Evolutionary conservation across 2,888 invertebrate species (phyloP), one percentile per base, ranked within the genome.

Genomic region (Limenitis camilla): DNA sequence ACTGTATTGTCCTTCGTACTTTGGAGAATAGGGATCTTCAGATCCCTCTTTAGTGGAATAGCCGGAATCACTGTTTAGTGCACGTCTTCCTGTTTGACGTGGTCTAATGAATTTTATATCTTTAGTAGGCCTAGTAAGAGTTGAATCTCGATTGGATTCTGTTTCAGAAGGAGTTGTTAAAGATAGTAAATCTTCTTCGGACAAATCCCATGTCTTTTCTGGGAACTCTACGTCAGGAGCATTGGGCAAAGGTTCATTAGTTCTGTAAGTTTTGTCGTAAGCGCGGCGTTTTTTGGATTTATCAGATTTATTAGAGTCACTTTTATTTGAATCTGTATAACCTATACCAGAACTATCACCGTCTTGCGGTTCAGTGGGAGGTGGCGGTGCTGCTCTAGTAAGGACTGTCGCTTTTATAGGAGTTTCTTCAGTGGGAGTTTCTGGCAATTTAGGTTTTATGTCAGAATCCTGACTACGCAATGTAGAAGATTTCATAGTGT

Each of bases 231-330:
- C 89, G 58, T 92, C 89, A 38, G 96, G 94, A 68, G 91, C 90
- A 61, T 90, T 89, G 0, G 91, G 88, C 61, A 96, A 79, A 47
- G 96, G 96, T 82, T 96, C 96, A 71, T 95, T 89, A 7, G 96
- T 96, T 62, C 92, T 90, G 76, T 96, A 96, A 47, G 92, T 91
- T 77, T 91, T 92, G 71, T 96, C 96, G 75, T 95, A 96, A 62
- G 89, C 91, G 62, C 92, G 89, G 64, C 91, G 90, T 75, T 92
- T 93, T 80, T 91, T 92, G 46, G 88, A 85, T 62, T 89, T 88
- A 57, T 90, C 89, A 8, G 82, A 85, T 68, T 88, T 89, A 11
- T 75, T 77, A 2, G 84, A 82, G 58, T 88, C 89, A 58, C 88
- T 89, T 62, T 78, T 85, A 61, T 78, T 89, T 1, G 87, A 82